phyloP scores from a whole-genome alignment of 2,888 invertebrate genomes.

The Nasonovia ribisnigri region DNA sequence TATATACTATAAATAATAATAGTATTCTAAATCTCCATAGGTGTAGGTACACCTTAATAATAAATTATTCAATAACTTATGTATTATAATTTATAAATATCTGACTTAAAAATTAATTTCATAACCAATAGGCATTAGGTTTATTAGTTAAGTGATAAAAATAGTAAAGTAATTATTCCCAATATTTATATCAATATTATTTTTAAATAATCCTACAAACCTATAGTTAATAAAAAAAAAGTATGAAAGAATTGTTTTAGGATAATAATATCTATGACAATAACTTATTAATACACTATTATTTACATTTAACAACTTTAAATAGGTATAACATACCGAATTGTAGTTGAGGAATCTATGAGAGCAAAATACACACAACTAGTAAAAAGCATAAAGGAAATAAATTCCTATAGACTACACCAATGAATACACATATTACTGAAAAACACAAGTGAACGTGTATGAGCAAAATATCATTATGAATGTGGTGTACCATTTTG shows the following conservation, averaged over 20 bases:
- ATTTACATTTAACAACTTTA: not conserved
- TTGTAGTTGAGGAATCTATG: not conserved
- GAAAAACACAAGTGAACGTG: not conserved
- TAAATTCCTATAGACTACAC: not conserved
- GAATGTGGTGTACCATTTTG: not conserved
- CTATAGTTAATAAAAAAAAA: not conserved
- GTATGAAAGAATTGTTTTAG: not conserved
- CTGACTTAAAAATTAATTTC: not conserved
- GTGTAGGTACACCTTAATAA: not conserved
- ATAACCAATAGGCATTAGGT: not conserved
- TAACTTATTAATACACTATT: not conserved
- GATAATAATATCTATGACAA: not conserved
- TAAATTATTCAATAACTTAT: not conserved
- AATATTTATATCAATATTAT: not conserved
- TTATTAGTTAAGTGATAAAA: not conserved
- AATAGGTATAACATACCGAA: not conserved
- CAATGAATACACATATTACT: not conserved
- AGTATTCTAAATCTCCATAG: not conserved
- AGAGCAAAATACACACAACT: not conserved
- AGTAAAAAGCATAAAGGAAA: not conserved
- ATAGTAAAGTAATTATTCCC: not conserved
- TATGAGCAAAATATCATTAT: conserved; percentile 1
- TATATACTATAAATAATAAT: not conserved
- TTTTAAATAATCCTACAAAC: not conserved
- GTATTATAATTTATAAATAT: not conserved